A percentile compares a stretch with the other conserved stretches of the same genome.
These are phyloP conservation scores for Sinotaia quadrata DNA, from an alignment of 2,888 invertebrate species.

Conservation along the genomic window DNA sequence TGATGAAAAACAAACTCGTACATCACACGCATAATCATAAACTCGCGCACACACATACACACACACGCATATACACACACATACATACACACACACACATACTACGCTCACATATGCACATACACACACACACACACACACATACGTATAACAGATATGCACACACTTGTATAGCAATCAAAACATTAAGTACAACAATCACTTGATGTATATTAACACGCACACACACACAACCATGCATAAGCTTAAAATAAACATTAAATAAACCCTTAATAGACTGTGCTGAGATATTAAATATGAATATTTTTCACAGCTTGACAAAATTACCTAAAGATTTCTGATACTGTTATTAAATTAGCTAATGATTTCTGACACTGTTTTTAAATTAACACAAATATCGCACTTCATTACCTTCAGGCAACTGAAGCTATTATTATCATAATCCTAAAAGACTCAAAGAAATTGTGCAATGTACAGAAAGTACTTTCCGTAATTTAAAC, in stretches of 20 bases:
- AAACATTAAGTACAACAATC: neutral
- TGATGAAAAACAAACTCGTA: neutral
- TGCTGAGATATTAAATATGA: too few relatives aligned
- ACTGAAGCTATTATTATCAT: too few relatives aligned
- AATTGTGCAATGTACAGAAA: too few relatives aligned
- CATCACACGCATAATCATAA: neutral
- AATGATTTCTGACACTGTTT: too few relatives aligned
- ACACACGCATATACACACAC: constrained; percentile 10
- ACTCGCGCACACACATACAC: neutral
- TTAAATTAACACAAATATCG: too few relatives aligned
- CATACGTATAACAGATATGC: constrained; percentile 8
- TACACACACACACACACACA: constrained; percentile 10
- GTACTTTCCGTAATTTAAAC: too few relatives aligned
- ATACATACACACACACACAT: constrained; percentile 14
- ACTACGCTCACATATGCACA: constrained; percentile 1
- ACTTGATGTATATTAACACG: neutral
- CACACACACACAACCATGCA: constrained; percentile 4
- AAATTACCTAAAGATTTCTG: neutral
- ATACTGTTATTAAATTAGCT: neutral
- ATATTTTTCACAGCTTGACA: too few relatives aligned
- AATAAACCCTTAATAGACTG: too few relatives aligned
- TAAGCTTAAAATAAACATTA: too few relatives aligned
- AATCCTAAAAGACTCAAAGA: too few relatives aligned
- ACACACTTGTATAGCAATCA: neutral
- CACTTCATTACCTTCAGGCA: too few relatives aligned